phyloP scores from a whole-genome alignment of 2,888 invertebrate species.

The Tetranychus truncatus region DNA sequence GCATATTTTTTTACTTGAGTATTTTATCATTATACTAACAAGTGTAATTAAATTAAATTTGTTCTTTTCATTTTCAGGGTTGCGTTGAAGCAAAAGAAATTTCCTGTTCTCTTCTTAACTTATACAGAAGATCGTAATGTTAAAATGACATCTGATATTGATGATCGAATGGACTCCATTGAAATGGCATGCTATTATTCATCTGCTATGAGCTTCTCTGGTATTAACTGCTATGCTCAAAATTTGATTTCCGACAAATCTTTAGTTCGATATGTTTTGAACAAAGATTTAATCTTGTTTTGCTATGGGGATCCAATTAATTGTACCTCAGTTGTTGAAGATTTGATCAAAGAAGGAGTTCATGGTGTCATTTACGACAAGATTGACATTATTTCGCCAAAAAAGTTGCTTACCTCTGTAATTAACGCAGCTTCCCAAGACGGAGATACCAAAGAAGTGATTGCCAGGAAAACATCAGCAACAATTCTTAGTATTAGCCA shows the following conservation, averaged over 20 bases:
- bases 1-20: too few species aligned
- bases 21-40: background rate
- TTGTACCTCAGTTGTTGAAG: slow-evolving; percentile 60
- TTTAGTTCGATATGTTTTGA: slow-evolving; percentile 57
- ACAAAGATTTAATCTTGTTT: slow-evolving; percentile 67
- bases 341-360: slow-evolving; percentile 67
- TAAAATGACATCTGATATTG: slow-evolving; percentile 59
- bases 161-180: slow-evolving; percentile 61
- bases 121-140: slow-evolving; percentile 45
- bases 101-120: slow-evolving; percentile 86
- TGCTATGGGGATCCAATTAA: slow-evolving; percentile 96
- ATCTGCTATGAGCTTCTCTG: slow-evolving; percentile 41
- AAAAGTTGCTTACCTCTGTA: background rate
- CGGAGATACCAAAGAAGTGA: background rate
- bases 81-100: slow-evolving; percentile 82
- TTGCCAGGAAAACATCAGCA: background rate
- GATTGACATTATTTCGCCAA: slow-evolving; percentile 27
- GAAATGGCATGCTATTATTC: slow-evolving; percentile 66
- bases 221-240: slow-evolving; percentile 71
- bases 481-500: background rate
- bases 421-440: background rate
- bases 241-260: slow-evolving; percentile 59
- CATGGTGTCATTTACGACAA: slow-evolving; percentile 95
- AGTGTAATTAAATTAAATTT: background rate
- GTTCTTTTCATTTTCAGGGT: slow-evolving; percentile 38